Evolutionary conservation across 1,140 invertebrate genomes (phyloP), one percentile per base, ranked within the genome.

Genomic region (Dendroctonus valens): DNA sequence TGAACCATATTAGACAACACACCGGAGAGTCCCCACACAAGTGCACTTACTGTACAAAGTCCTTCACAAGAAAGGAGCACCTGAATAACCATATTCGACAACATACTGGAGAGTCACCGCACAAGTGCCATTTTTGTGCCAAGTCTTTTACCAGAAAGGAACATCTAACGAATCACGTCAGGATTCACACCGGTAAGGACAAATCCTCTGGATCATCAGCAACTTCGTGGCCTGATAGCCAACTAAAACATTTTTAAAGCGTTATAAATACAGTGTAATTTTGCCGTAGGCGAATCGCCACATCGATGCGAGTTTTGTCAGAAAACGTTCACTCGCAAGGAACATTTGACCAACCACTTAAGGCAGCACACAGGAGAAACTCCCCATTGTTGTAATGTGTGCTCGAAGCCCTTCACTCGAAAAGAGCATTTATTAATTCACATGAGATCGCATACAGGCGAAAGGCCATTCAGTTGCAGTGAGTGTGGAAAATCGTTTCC

Each of bases 1-100:
- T 82, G 44, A 86, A 85, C 75, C 84, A 85, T 80, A 82, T 89
- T 57, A 81, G 87, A 7, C 84, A 85, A 73, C 92, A 94, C 76
- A 93, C 91, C 5, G 90, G 91, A 46, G 91, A 93, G 77, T 87
- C 87, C 38, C 87, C 86, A 50, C 86, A 89, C 76, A 84, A 86
- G 71, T 92, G 90, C 78, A 83, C 84, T 59, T 87, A 85, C 68
- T 92, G 90, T 79, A 86, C 87, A 67, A 91, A 91, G 76, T 88
- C 89, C 58, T 94, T 96, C 79, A 94, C 92, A 46, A 83, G 92
- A 67, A 94, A 94, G 80, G 92, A 94, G 82, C 92, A 95, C 80
- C 85, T 94, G 76, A 92, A 91, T 79, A 92, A 94, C 81, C 93
- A 95, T 80, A 88, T 94, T 74, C 83, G 88, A 59, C 85, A 87